Base-by-base conservation (phyloP, 2,797 vertebrate species). In the Eurystomus glaucurus region DNA sequence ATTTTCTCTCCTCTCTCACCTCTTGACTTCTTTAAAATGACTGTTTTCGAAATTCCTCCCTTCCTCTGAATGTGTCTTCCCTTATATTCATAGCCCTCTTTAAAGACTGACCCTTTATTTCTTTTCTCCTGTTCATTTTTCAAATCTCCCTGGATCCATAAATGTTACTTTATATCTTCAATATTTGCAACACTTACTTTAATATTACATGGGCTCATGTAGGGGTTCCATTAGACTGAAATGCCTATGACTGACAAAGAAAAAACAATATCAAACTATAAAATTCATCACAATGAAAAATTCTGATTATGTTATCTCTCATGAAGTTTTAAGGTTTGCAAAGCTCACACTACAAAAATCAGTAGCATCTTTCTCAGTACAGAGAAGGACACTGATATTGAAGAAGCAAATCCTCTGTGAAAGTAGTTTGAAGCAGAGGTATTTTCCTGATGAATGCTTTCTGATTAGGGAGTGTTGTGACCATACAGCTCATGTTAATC, bases 381-480 rank as follows among this genome's bases (percentile, higher is more conserved):
- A 79, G 61, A 66, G 33, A 61, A 70, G 77, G 87, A 80, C 60
- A 84, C 25, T 88, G 58, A 80, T 81, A 79, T 88, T 85, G 65
- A 94, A 58, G 76, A 84, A 57, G 26, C 31, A 96, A 92, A 90
- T 95, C 61, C 62, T 88, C 45, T 90, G 75, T 80, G 78, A 95
- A 92, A 94, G 31, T 81, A 14, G n/a, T 82, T 91, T 88, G 82
- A 93, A 91, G 55, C 14, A 75, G 75, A 77, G 60, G n/a, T 66
- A 85, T 96, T 94, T 93, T 96, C 75, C 68, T 80, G 69, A 76
- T 77, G 31, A 90, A 64, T 79, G 15, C 60, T 64, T 84, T 93
- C 89, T 91, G 60, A 88, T 93, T 83, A 90, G 55, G 71, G 76
- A 78, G 88, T 71, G 46, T 85, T 79, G 31, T 92, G 87, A 87